Base-by-base conservation (phyloP, 2,113 vertebrate species). In the Steatornis caripensis region DNA sequence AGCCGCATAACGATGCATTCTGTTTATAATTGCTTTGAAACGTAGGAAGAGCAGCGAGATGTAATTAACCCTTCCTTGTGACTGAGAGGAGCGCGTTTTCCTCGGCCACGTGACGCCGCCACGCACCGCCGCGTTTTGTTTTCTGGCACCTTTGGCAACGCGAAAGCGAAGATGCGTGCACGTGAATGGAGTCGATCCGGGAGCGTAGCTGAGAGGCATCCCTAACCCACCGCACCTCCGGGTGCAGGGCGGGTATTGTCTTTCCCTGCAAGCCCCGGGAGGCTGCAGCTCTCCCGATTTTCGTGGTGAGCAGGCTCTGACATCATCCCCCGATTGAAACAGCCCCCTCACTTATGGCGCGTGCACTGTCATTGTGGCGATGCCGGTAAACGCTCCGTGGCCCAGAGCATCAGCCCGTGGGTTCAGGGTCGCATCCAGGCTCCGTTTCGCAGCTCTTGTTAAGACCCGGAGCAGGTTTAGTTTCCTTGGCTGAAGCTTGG, bases 301-400 rank as follows among this genome's bases (percentile, higher is more conserved):
- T 17, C 72, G 7, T 6, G 30, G 41, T 0, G 2, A 80, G 34
- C 24, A 15, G 84, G 43, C 34, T 27, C 41, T 48, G 27, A 30
- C 49, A 36, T 41, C 87, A 26, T 11, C 57, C 62, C 48, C 7
- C 4, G 24, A 12, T 15, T 11, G 24, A 74, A 68, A 13, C 41
- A 72, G 24, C 36, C 27, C 10, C 34, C 16, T 30, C 60, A 53
- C 49, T 68, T 29, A 17, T 5, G 0, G 43, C 2, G 0, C 15
- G 0, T 2, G 68, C 16, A 57, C 15, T n/a, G 27, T n/a, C n/a
- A n/a, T n/a, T n/a, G n/a, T n/a, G n/a, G n/a, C 2, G 9, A 22
- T 32, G 71, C 51, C 4, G 18, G 24, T 30, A 4, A 39, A 16
- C 0, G 16, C 10, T 9, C 34, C 14, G 0, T 36, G 21, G 27